Percentiles rank a stretch among this genome's conserved stretches.
These are phyloP conservation scores for Coracias cyanogaster DNA, from an alignment of 2,797 vertebrate genomes.

Conservation along the genomic window DNA sequence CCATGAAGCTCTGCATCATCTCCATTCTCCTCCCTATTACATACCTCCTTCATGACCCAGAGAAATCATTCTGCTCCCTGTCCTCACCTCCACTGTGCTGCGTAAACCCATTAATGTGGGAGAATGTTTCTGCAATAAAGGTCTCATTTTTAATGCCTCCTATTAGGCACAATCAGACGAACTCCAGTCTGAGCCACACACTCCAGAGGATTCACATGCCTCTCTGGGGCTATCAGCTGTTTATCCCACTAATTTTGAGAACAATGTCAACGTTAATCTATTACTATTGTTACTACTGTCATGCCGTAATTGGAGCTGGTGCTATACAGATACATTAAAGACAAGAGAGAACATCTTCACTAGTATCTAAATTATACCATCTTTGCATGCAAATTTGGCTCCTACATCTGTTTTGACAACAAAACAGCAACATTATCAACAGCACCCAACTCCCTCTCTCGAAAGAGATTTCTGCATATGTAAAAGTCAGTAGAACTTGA, in stretches of 20 bases:
- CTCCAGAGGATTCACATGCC: not conserved
- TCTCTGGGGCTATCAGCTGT: not conserved
- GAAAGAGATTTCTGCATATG: not conserved
- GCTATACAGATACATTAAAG: not conserved
- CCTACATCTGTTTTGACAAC: not conserved
- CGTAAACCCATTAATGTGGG: not conserved
- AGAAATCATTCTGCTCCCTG: not conserved
- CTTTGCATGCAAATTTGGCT: not conserved
- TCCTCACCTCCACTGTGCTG: not conserved
- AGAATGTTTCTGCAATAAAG: not conserved
- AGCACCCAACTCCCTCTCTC: not conserved
- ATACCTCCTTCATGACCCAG: not conserved
- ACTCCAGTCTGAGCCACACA: not conserved
- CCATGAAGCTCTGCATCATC: not conserved
- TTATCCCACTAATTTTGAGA: not conserved
- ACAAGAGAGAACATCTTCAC: not conserved
- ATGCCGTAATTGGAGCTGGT: not conserved
- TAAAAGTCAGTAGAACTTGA: not conserved
- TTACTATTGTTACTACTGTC: not conserved
- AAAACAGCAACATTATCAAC: not conserved
- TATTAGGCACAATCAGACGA: not conserved
- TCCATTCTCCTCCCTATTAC: not conserved
- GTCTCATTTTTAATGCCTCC: not conserved
- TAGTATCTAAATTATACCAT: not conserved
- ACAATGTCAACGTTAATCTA: not conserved